Base-by-base conservation (phyloP, 2,888 invertebrate genomes). In the Ferdinandea cuprea region DNA sequence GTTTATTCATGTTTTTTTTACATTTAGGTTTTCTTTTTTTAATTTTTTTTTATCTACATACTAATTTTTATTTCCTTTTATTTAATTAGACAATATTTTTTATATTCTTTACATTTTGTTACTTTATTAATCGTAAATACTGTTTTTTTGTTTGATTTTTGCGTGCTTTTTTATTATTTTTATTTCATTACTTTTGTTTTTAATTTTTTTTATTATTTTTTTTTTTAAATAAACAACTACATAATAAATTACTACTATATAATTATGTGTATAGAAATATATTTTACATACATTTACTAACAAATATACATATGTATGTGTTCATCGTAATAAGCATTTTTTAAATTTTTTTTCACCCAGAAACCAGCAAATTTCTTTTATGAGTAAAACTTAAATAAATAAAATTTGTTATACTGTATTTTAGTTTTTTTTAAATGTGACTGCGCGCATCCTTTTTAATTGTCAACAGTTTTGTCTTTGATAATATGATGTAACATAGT, bases 171-270 rank as follows among this genome's bases (percentile, higher is more conserved):
- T 42, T 61, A 32, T 54, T 72, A 58, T 46, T 85, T 69, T 74
- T 77, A 61, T 66, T 74, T 68, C 21, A 50, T 58, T 69, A 46
- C 73, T 80, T 68, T 85, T 73, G 54, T 54, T 74, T 30, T 73
- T 71, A 35, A 42, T 76, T 69, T 73, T 61, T 72, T 71, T 25
- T 48, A 2, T 63, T 74, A 65, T 85, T 71, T 85, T 71, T 68
- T 48, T 77, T 54, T 78, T 76, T 85, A 85, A 86, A 85, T 61
- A 85, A 78, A 81, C 77, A 85, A 85, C 86, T 86, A 87, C 85
- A 85, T 85, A 59, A 86, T 76, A 63, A 85, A 81, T 83, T 85
- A 81, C 63, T 81, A 81, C 68, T 48, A 46, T 40, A 61, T 54
- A 56, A n/a, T 40, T 77, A 42, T 54, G 44, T 5, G 50, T n/a